phyloP scores from a whole-genome alignment of 1,140 invertebrate species.

The Teleogryllus occipitalis region DNA sequence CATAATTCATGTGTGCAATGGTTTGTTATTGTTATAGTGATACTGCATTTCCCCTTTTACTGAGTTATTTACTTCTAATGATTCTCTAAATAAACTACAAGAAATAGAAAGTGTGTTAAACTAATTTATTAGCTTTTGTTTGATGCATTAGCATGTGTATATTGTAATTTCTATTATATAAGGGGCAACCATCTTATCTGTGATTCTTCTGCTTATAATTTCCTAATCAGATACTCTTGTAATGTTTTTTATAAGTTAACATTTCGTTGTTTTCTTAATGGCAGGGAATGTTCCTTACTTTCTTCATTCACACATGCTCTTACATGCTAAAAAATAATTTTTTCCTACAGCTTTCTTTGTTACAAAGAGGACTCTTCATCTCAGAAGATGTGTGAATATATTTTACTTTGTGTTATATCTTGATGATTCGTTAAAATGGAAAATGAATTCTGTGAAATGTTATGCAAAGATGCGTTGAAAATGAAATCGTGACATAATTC shows the following conservation, averaged over 20 bases:
- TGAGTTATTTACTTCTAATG: too few species aligned
- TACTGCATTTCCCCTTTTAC: too few species aligned
- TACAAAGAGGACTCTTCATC: slow-evolving; percentile 11
- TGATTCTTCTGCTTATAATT: too few species aligned
- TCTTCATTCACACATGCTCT: neutral
- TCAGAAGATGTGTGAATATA: neutral
- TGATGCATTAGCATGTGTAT: too few species aligned
- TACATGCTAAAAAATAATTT: slow-evolving; percentile 10
- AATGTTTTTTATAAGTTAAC: neutral
- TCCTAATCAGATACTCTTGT: too few species aligned
- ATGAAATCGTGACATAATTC: slow-evolving; percentile 12
- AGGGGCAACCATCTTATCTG: neutral
- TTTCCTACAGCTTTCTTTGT: slow-evolving; percentile 18
- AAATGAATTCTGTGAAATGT: slow-evolving; percentile 13
- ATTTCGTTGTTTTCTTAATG: neutral
- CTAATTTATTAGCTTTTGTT: too few species aligned
- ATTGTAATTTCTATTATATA: neutral
- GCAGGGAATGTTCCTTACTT: neutral
- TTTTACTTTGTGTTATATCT: slow-evolving; percentile 12
- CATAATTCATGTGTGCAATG: too few species aligned
- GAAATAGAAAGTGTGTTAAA: too few species aligned
- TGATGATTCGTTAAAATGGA: neutral
- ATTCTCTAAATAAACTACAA: too few species aligned
- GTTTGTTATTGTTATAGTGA: too few species aligned
- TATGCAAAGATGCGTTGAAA: slow-evolving; percentile 12